phyloP scores from a whole-genome alignment of 2,113 vertebrate genomes.

The Synodontis membranacea region DNA sequence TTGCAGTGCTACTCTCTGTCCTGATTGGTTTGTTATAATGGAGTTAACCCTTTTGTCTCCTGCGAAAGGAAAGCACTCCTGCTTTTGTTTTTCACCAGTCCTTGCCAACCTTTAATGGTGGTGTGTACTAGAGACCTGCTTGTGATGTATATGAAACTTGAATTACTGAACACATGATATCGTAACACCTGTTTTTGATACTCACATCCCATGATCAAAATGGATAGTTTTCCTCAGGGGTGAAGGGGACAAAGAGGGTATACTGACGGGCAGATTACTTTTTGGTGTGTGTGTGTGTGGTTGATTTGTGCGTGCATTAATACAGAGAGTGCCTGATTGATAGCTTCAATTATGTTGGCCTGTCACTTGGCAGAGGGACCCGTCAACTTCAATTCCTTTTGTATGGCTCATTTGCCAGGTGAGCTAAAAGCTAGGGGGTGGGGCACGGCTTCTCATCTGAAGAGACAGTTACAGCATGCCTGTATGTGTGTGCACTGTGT shows the following conservation, averaged over 20 bases:
- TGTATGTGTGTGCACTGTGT: constrained; percentile 24
- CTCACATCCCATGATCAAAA: constrained; percentile 15
- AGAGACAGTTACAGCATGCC: constrained; percentile 23
- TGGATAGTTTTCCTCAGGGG: constrained; percentile 36
- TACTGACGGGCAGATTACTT: constrained; percentile 49
- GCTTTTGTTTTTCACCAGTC: constrained; percentile 56
- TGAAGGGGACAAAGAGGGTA: constrained; percentile 19
- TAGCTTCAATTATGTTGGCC: constrained; percentile 70
- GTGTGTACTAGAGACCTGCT: constrained; percentile 29
- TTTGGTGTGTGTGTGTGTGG: constrained; percentile 29
- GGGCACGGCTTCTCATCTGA: constrained; percentile 45
- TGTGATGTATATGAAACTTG: not conserved
- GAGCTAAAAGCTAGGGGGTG: constrained; percentile 56
- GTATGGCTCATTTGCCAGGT: constrained; percentile 67
- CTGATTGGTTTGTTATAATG: constrained; percentile 95
- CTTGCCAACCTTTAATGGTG: constrained; percentile 52
- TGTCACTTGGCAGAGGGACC: constrained; percentile 63
- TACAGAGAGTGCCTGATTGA: constrained; percentile 64
- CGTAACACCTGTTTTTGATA: constrained; percentile 9
- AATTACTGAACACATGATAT: constrained; percentile 9
- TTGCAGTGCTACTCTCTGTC: constrained; percentile 93
- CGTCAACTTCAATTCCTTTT: constrained; percentile 66
- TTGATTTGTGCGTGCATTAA: constrained; percentile 40
- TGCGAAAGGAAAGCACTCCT: constrained; percentile 63
- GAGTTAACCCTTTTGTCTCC: constrained; percentile 84